phyloP scores from a whole-genome alignment of 1,140 invertebrate species.

The Ectropis grisescens region DNA sequence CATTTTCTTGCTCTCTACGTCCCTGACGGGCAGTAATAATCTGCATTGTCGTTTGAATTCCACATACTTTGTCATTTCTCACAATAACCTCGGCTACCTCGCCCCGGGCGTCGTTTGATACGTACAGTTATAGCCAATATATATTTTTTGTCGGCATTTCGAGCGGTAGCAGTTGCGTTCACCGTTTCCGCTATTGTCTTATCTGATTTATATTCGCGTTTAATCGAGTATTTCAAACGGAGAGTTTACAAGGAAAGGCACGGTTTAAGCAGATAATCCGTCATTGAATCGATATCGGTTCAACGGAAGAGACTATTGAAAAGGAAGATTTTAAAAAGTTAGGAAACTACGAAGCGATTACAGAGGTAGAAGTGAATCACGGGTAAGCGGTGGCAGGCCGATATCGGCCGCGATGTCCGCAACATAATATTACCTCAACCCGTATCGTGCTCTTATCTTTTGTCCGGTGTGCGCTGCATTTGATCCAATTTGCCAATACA shows the following conservation, averaged over 20 bases:
- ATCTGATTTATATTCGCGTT: no score
- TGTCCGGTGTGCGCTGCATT: slow-evolving; percentile 63
- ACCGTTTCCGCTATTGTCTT: background rate
- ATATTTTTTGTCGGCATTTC: slow-evolving; percentile 29
- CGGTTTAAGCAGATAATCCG: background rate
- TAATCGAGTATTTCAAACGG: no score
- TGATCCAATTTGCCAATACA: slow-evolving; percentile 71
- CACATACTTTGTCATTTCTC: slow-evolving; percentile 55
- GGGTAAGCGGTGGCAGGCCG: no score
- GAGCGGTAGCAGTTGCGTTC: slow-evolving; percentile 27
- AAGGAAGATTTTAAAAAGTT: slow-evolving; percentile 18
- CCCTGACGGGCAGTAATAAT: slow-evolving; percentile 55
- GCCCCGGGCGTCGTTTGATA: slow-evolving; percentile 35
- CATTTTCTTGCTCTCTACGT: slow-evolving; percentile 51
- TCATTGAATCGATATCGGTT: background rate
- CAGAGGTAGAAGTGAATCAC: slow-evolving; percentile 22
- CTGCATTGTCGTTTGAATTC: slow-evolving; percentile 61
- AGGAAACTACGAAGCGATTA: slow-evolving; percentile 29
- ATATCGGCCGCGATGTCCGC: slow-evolving; percentile 30
- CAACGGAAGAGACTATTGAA: background rate
- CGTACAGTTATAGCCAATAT: slow-evolving; percentile 37
- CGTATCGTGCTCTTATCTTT: slow-evolving; percentile 56
- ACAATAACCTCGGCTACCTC: slow-evolving; percentile 38
- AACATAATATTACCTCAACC: slow-evolving; percentile 46
- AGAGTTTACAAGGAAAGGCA: no score